Evolutionary conservation across 2,888 invertebrate genomes (phyloP), one percentile per base, ranked within the genome.

Genomic region (Perithous albicinctus): DNA sequence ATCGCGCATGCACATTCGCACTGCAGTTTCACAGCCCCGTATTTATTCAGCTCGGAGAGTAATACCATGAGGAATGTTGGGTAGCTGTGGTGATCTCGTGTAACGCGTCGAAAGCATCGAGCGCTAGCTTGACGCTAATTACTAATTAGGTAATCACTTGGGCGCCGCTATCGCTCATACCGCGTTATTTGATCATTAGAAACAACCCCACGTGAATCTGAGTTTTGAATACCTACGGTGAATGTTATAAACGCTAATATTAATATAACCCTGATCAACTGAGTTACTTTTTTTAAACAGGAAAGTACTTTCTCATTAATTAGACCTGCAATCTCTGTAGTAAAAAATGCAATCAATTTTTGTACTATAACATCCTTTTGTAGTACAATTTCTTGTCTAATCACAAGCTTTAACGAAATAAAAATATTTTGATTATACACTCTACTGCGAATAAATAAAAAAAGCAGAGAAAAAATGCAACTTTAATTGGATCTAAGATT

Each of bases 111-210:
- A 38, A 74, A 61, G 35, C 51, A 70, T 23, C 54, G 29, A 26
- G 29, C 18, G 12, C 54, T 35, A 23, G 18, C 64, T 18, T 64
- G 72, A 77, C 66, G 74, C 67, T 79, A 75, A 78, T 80, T 77
- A 77, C 80, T 72, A 79, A 84, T 85, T 84, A 67, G 74, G 46
- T 77, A 85, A 76, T 80, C 73, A 67, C 59, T 80, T 29, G 41
- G 20, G 56, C 69, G 61, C 46, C 38, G 46, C 64, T 32, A 35
- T 61, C 54, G 66, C 56, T 78, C 61, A 56, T 63, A 26, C 48
- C 29, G 64, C 66, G 59, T 78, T 77, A 80, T 82, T 82, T 64
- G 56, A 78, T 80, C 78, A 72, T 78, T 82, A 79, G 61, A 6
- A 20, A 35, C 35, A 10, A 38, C 35, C n/a, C 7, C 15, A 32